A percentile compares a stretch with the other conserved stretches of the same genome.
Conservation (phyloP, 2,888 invertebrate genomes). For the Dasypolia templi region DNA sequence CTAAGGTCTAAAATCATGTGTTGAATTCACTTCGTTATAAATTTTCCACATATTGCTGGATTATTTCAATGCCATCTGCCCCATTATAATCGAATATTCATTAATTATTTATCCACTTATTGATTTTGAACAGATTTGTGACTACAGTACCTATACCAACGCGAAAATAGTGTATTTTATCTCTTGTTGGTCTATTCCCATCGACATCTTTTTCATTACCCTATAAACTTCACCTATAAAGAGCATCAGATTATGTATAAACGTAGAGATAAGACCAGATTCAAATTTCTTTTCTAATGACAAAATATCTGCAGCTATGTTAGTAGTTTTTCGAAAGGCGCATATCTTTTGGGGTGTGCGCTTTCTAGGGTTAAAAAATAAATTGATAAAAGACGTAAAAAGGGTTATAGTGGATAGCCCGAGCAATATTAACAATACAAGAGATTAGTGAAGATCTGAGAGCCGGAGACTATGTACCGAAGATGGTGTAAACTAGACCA, state of each 20-base stretch:
- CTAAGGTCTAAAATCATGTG: too few relatives aligned
- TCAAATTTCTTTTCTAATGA: slow-evolving; percentile 17
- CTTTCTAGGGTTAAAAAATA: not conserved
- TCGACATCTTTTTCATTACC: slow-evolving; percentile 29
- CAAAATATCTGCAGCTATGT: slow-evolving; percentile 1
- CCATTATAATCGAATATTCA: not conserved
- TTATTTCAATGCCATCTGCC: not conserved
- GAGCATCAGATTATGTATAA: slow-evolving; percentile 35
- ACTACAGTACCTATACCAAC: not conserved
- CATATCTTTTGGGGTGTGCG: not conserved
- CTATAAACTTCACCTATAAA: slow-evolving; percentile 31
- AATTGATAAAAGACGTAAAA: not conserved
- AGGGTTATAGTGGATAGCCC: not conserved
- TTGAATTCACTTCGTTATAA: not conserved
- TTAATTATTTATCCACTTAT: not conserved
- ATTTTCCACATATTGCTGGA: not conserved
- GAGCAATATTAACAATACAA: not conserved
- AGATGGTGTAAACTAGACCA: not conserved
- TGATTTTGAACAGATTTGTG: too few relatives aligned
- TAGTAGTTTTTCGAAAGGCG: not conserved
- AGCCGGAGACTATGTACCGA: not conserved
- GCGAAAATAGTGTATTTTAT: slow-evolving; percentile 13
- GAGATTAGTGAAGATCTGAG: not conserved
- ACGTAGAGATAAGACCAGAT: slow-evolving; percentile 9
- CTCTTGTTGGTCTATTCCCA: not conserved